phyloP scores from a whole-genome alignment of 1,140 invertebrate species.

The Papilio xuthus region DNA sequence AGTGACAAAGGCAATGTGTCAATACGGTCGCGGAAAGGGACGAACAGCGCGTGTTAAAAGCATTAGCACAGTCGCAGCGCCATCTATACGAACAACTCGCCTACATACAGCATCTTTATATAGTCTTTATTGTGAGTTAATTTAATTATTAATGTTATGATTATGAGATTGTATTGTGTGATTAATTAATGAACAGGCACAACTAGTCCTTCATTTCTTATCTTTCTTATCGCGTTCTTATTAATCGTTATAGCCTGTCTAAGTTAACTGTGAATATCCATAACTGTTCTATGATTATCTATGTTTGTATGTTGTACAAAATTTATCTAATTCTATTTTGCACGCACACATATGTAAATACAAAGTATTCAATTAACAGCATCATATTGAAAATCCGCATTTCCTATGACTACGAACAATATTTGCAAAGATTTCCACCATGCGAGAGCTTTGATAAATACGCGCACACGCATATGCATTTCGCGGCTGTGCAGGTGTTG shows the following conservation, averaged over 20 bases:
- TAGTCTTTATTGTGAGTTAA: no score
- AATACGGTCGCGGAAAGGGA: background rate
- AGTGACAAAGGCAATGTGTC: slow-evolving; percentile 36
- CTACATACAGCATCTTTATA: background rate
- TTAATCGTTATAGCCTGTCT: background rate
- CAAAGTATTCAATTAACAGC: slow-evolving; percentile 29
- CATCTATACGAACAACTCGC: slow-evolving; percentile 45
- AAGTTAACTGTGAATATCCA: background rate
- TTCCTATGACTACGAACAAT: slow-evolving; percentile 19
- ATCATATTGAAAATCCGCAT: slow-evolving; percentile 36
- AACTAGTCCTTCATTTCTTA: background rate
- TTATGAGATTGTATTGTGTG: background rate
- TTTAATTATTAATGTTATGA: background rate
- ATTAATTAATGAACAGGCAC: background rate
- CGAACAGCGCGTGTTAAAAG: slow-evolving; percentile 51
- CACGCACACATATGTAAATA: background rate
- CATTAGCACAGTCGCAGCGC: slow-evolving; percentile 53
- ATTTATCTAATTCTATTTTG: background rate
- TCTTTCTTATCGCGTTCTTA: background rate
- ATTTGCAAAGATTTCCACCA: slow-evolving; percentile 42
- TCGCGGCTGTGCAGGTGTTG: slow-evolving; percentile 70
- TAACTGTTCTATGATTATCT: background rate
- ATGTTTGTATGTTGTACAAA: background rate
- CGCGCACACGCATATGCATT: slow-evolving; percentile 43
- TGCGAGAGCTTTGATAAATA: slow-evolving; percentile 61